Evolutionary conservation across 2,113 vertebrate genomes (phyloP), one percentile per base, ranked within the genome.

Genomic region (Sylvietta virens): DNA sequence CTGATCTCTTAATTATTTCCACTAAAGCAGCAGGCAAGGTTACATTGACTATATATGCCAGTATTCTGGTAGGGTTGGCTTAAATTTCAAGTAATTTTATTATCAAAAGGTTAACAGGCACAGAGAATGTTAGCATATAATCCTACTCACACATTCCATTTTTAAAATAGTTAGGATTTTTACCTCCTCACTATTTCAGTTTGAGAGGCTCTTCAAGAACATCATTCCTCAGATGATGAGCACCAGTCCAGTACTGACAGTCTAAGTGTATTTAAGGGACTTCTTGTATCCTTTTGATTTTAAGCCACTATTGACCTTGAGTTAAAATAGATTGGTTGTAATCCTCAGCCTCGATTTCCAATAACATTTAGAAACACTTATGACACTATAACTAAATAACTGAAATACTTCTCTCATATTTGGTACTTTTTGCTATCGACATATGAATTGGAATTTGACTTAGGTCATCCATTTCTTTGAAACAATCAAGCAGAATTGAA

Each of bases 41-140:
- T 81, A 56, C 40, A 53, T 50, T 56, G 76, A 56, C 72, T 50
- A 15, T 56, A 66, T 62, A 81, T n/a, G 30, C 58, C 61, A 66
- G 80, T 86, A 83, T 90, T 88, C 79, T 82, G 31, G 47, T 50
- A 51, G 86, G 80, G 51, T 56, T 89, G 58, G 64, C 84, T 95
- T 92, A 88, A 86, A 72, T 95, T 93, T 96, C 83, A 95, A 96
- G 35, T 78, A 83, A 45, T 74, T 95, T 79, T 84, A 71, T 84
- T 91, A 79, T 39, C 53, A 66, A 66, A 88, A 88, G 53, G 44
- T 57, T 79, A 81, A 11, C 57, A 71, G 51, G 70, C 57, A 35
- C 42, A 60, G 40, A 62, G 58, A 54, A 69, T 79, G 50, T 72
- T 48, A 78, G 12, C 23, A 13, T 62, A 13, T 58, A 50, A 91